Evolutionary conservation across 2,797 vertebrate genomes (phyloP).

Genomic region (Microcaecilia unicolor): DNA sequence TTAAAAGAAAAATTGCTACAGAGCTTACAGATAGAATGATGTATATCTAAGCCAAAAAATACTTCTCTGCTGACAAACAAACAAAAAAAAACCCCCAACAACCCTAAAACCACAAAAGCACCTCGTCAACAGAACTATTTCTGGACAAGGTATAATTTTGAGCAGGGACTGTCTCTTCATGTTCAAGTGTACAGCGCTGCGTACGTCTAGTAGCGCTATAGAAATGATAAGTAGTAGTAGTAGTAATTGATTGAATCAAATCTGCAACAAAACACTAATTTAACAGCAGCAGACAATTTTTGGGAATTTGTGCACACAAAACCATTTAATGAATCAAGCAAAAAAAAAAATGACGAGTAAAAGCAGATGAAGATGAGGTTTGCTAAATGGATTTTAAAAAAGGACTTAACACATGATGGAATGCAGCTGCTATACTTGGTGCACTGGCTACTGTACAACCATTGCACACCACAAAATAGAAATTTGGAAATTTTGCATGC

Average conservation of each 20-base stretch:
- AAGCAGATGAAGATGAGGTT: conserved; percentile 32
- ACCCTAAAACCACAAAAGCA: no score
- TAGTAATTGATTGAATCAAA: conserved; percentile 22
- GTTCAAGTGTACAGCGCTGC: no score
- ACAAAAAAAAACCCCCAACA: no score
- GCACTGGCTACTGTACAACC: conserved; percentile 39
- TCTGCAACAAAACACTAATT: conserved; percentile 24
- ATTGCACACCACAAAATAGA: conserved; percentile 53
- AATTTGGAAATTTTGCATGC: conserved; percentile 56
- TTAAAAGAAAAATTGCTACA: no score
- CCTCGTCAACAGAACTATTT: conserved; percentile 17
- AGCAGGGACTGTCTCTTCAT: conserved; percentile 16
- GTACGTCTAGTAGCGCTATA: no score
- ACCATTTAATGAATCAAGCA: conserved; percentile 32
- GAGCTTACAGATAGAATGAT: no score
- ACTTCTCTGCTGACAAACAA: no score
- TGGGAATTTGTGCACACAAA: conserved; percentile 29
- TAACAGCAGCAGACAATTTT: conserved; percentile 29
- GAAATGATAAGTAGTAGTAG: no score
- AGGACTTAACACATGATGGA: conserved; percentile 52
- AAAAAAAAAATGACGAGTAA: conserved; percentile 10
- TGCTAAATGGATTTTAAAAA: conserved; percentile 33
- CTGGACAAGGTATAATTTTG: no score
- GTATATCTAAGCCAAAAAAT: no score
- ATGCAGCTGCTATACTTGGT: conserved; percentile 39